A percentile compares a stretch with the other conserved stretches of the same genome.
Evolutionary conservation across 2,797 vertebrate genomes (phyloP).

Genomic region (Neosalanx taihuensis): DNA sequence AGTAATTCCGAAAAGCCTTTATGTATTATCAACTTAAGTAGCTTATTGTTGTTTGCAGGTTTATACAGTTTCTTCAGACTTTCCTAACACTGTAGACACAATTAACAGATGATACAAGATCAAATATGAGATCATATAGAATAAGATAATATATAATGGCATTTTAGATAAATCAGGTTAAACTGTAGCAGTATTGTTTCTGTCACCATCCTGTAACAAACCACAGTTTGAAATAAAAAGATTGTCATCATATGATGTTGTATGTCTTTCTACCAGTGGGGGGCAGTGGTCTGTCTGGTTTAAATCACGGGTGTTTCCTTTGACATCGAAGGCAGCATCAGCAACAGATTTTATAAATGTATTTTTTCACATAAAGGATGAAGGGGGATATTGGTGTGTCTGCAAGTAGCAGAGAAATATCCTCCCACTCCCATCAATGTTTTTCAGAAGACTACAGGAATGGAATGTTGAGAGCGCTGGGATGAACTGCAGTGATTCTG

Average conservation of each 20-base stretch:
- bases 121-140: too few relatives aligned
- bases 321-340: not conserved
- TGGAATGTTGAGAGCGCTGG: too few relatives aligned
- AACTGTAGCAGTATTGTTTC: not conserved
- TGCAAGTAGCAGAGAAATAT: not conserved
- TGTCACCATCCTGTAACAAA: not conserved
- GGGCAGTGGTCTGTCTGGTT: slow-evolving; percentile 42
- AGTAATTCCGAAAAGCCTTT: not conserved
- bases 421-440: not conserved
- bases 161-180: not conserved
- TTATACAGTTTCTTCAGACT: too few relatives aligned
- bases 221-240: not conserved
- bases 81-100: too few relatives aligned
- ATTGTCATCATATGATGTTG: not conserved
- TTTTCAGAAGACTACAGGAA: too few relatives aligned
- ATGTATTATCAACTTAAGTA: too few relatives aligned
- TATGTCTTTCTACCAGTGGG: slow-evolving; percentile 36
- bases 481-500: not conserved
- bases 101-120: too few relatives aligned
- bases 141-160: not conserved
- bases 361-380: not conserved
- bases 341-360: not conserved
- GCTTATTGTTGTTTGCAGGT: too few relatives aligned
- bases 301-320: not conserved
- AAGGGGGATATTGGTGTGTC: not conserved